Conservation (phyloP, 2,888 invertebrate genomes). For the Candidula unifasciata region DNA sequence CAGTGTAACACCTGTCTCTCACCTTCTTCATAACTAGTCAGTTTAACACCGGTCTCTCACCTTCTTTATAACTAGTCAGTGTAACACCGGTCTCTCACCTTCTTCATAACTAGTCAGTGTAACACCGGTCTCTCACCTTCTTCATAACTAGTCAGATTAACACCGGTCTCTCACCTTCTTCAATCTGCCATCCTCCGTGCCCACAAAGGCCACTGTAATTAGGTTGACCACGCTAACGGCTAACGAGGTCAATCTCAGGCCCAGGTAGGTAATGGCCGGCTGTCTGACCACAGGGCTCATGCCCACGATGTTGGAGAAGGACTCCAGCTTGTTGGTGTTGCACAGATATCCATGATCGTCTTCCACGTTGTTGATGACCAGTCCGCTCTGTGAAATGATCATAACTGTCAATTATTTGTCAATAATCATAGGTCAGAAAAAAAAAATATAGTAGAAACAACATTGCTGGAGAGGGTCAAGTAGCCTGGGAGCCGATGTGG, state of each 20-base stretch:
- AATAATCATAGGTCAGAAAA: not conserved
- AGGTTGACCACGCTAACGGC: constrained; percentile 97
- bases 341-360: constrained; percentile 65
- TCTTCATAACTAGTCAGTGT: too few species aligned
- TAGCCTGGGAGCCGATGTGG: too few species aligned
- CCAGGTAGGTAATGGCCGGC: constrained; percentile 89
- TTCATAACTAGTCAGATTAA: too few species aligned
- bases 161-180: constrained; percentile 84
- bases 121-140: too few species aligned
- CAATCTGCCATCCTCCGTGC: constrained; percentile 92
- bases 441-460: not conserved
- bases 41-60: too few species aligned
- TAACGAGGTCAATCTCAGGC: constrained; percentile 89
- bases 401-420: not conserved
- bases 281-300: constrained; percentile 91
- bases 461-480: not conserved
- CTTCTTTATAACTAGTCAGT: too few species aligned
- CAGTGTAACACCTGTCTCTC: too few species aligned
- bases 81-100: too few species aligned
- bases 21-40: too few species aligned
- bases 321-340: constrained; percentile 61
- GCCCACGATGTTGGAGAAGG: constrained; percentile 84
- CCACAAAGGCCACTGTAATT: constrained; percentile 97
- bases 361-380: constrained; percentile 59
- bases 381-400: constrained; percentile 56